A percentile compares a stretch with the other conserved stretches of the same genome.
These are phyloP conservation scores for Camponotus floridanus DNA, from an alignment of 1,140 invertebrate species.

Conservation along the genomic window DNA sequence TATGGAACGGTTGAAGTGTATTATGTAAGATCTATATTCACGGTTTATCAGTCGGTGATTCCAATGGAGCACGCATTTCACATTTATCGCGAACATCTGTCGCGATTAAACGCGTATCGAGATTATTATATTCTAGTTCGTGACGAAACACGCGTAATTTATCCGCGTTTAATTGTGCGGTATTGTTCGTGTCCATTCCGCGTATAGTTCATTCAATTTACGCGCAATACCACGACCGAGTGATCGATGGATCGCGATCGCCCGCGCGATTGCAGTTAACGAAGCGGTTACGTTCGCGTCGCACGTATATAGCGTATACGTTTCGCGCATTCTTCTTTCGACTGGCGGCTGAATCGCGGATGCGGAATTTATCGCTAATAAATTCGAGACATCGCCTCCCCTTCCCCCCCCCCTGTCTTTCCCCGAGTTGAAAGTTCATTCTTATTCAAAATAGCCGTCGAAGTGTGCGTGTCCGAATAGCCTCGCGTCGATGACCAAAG, in stretches of 20 bases:
- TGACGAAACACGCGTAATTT: conserved; percentile 57
- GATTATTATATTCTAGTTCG: conserved; percentile 56
- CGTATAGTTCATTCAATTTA: conserved; percentile 61
- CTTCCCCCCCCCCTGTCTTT: no score
- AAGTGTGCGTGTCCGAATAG: conserved; percentile 45
- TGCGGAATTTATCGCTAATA: conserved; percentile 58
- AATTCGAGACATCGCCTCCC: conserved; percentile 46
- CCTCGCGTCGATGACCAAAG: conserved; percentile 49
- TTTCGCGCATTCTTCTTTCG: conserved; percentile 47
- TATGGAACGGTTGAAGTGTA: background rate
- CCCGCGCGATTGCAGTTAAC: conserved; percentile 60
- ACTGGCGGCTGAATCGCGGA: conserved; percentile 22
- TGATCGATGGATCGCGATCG: conserved; percentile 62
- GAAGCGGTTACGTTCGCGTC: conserved; percentile 56
- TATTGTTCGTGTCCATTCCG: conserved; percentile 48
- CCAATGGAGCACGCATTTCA: conserved; percentile 24
- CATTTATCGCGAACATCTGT: conserved; percentile 58
- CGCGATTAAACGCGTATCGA: conserved; percentile 44
- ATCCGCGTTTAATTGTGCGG: conserved; percentile 60
- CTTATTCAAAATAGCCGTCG: conserved; percentile 62
- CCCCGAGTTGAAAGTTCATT: conserved; percentile 52
- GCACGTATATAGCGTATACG: conserved; percentile 25
- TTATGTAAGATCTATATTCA: background rate
- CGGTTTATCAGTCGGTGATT: conserved; percentile 31
- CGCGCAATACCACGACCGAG: conserved; percentile 48